Conservation (phyloP, 2,113 vertebrate genomes). For the Ancistrus triradiatus region DNA sequence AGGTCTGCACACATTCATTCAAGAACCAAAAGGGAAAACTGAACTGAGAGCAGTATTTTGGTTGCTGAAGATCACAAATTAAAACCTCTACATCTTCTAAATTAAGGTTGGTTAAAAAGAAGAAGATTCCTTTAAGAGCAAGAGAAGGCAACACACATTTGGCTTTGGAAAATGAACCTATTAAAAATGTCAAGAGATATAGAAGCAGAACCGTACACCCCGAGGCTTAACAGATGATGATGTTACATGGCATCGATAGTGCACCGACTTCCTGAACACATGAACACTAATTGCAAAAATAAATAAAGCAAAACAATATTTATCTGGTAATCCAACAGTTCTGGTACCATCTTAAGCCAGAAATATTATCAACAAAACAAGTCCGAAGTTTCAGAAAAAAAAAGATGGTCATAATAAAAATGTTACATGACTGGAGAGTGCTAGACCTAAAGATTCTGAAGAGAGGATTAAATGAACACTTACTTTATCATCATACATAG, state of each 20-base stretch:
- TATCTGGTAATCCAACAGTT: conserved; percentile 39
- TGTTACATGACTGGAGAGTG: neutral
- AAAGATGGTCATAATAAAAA: neutral
- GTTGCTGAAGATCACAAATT: conserved; percentile 40
- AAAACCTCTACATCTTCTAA: conserved; percentile 43
- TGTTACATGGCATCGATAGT: conserved; percentile 26
- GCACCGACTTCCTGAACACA: conserved; percentile 18
- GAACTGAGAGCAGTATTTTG: no score
- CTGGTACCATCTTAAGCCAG: conserved; percentile 35
- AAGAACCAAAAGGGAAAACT: no score
- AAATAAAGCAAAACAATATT: conserved; percentile 25
- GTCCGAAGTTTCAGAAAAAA: conserved; percentile 3
- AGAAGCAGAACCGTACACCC: conserved; percentile 35
- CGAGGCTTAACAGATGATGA: no score
- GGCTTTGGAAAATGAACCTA: conserved; percentile 39
- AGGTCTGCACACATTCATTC: no score
- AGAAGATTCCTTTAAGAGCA: conserved; percentile 35
- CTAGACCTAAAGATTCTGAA: no score
- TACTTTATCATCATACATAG: no score
- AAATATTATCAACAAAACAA: conserved; percentile 24
- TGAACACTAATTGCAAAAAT: conserved; percentile 34
- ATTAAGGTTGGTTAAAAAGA: conserved; percentile 46
- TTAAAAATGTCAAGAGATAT: conserved; percentile 29
- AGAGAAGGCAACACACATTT: conserved; percentile 36
- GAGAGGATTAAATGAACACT: no score